These are phyloP conservation scores for Phoxinus phoxinus DNA, from an alignment of 2,113 vertebrate genomes.

Conservation along the genomic window DNA sequence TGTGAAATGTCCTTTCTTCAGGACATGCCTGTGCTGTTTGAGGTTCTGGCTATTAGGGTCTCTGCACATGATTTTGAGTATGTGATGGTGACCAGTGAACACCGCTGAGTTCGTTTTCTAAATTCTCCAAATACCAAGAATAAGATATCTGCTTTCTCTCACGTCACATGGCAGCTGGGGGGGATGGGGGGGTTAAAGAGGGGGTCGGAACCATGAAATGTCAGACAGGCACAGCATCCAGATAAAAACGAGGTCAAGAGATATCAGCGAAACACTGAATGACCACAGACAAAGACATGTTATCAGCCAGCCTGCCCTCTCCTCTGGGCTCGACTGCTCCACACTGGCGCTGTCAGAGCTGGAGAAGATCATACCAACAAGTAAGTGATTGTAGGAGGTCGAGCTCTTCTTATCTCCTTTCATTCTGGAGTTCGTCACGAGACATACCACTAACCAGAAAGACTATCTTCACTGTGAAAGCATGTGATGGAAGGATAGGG, in stretches of 20 bases:
- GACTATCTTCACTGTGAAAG: conserved; percentile 18
- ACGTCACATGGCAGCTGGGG: background rate
- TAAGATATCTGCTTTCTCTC: conserved; percentile 26
- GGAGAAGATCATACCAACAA: conserved; percentile 34
- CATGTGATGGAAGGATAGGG: conserved; percentile 15
- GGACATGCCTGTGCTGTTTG: conserved; percentile 1
- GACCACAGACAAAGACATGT: conserved; percentile 39
- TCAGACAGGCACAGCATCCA: conserved; percentile 33
- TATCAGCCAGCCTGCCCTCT: conserved; percentile 31
- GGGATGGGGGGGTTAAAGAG: background rate
- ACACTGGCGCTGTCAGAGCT: conserved; percentile 13
- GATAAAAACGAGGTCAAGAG: conserved; percentile 41
- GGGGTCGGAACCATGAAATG: conserved; percentile 29
- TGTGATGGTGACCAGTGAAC: background rate
- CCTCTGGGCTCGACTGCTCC: conserved; percentile 8
- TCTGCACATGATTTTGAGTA: conserved; percentile 15
- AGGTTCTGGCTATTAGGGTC: background rate
- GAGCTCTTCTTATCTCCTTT: conserved; percentile 23
- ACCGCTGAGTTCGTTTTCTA: background rate
- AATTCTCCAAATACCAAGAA: conserved; percentile 25
- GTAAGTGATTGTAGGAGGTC: conserved; percentile 35
- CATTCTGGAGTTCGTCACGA: conserved; percentile 34
- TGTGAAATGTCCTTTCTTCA: background rate
- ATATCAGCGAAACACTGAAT: conserved; percentile 33
- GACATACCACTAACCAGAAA: background rate